These are phyloP conservation scores for Mormoops blainvillei DNA, from an alignment of 2,113 vertebrate genomes.

Conservation along the genomic window DNA sequence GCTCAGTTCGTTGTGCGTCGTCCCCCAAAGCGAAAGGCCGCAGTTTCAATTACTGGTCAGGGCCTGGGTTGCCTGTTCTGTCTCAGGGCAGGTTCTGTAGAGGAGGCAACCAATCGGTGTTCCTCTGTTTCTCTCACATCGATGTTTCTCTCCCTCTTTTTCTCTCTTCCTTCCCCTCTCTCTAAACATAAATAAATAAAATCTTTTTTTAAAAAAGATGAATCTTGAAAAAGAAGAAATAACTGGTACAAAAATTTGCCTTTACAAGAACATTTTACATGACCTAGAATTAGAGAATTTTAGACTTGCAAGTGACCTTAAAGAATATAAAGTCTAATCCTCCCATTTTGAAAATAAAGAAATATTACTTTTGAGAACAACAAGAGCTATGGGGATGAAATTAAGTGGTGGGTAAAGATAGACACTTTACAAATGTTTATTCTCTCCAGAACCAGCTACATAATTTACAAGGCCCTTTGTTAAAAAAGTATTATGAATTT, in stretches of 20 bases:
- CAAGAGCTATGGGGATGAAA: background rate
- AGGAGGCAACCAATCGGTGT: too few relatives aligned
- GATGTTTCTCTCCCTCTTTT: too few relatives aligned
- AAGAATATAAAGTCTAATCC: background rate
- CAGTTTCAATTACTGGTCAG: too few relatives aligned
- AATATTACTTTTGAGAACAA: background rate
- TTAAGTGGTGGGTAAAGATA: background rate
- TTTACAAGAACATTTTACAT: background rate
- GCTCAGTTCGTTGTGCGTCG: too few relatives aligned
- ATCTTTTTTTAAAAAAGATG: too few relatives aligned
- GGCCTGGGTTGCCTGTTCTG: too few relatives aligned
- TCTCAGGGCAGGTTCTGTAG: too few relatives aligned
- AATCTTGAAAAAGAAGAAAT: background rate
- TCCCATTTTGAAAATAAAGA: background rate
- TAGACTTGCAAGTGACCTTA: background rate
- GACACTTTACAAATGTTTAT: background rate
- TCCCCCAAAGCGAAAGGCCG: fast-evolving
- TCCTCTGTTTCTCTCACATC: too few relatives aligned
- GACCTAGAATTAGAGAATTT: background rate
- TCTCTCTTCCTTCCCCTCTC: too few relatives aligned
- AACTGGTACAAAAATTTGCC: background rate
- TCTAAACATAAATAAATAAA: too few relatives aligned
- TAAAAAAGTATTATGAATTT: background rate
- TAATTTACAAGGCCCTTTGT: background rate
- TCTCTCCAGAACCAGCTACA: background rate